phyloP scores from a whole-genome alignment of 2,888 invertebrate species.

The Drosophila borealis region DNA sequence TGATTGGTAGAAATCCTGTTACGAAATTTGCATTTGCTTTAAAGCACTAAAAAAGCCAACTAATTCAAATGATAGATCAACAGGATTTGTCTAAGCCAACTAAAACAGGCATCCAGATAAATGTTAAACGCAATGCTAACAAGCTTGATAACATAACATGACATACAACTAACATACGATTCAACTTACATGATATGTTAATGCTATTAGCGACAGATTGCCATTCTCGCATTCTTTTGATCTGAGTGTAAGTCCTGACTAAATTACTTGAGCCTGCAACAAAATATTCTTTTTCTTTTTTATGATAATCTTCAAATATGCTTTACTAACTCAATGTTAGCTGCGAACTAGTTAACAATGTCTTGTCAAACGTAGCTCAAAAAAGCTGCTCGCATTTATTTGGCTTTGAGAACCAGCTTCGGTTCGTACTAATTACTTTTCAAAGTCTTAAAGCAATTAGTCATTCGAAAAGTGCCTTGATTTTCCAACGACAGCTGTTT shows the following conservation, averaged over 20 bases:
- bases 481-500: conserved; percentile 19
- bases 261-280: too few relatives aligned
- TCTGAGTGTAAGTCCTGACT: too few relatives aligned
- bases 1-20: conserved; percentile 56
- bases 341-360: neutral
- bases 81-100: neutral
- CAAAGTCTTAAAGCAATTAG: conserved; percentile 27
- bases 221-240: too few relatives aligned
- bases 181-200: too few relatives aligned
- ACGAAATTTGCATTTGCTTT: conserved; percentile 28
- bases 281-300: too few relatives aligned
- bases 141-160: too few relatives aligned
- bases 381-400: neutral
- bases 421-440: conserved; percentile 4
- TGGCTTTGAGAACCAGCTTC: neutral
- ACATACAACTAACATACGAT: too few relatives aligned
- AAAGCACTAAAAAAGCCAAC: conserved; percentile 10
- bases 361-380: neutral
- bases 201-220: too few relatives aligned
- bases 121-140: too few relatives aligned
- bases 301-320: too few relatives aligned
- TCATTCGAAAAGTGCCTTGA: conserved; percentile 12
- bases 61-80: neutral
- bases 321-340: neutral
- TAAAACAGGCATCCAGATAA: too few relatives aligned